phyloP scores from a whole-genome alignment of 2,797 vertebrate genomes.

The Sebastes nivosus region DNA sequence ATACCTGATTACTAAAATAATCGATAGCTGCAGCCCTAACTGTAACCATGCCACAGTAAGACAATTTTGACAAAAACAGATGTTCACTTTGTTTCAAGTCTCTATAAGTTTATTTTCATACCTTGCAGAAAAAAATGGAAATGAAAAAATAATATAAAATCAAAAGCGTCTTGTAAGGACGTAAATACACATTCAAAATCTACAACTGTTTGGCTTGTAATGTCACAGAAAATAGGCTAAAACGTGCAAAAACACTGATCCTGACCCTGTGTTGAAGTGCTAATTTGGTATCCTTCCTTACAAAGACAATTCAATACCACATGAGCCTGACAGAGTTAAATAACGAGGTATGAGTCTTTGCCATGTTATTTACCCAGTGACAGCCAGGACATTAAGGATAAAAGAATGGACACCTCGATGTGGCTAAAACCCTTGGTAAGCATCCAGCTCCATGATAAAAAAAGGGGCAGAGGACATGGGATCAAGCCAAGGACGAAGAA shows the following conservation, averaged over 20 bases:
- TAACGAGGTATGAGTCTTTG: not conserved
- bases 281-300: not conserved
- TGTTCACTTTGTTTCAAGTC: not conserved
- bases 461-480: constrained; percentile 19
- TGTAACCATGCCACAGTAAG: not conserved
- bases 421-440: constrained; percentile 28
- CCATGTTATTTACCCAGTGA: not conserved
- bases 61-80: not conserved
- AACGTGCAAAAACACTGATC: not conserved
- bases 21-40: too few relatives aligned
- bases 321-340: not conserved
- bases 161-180: too few relatives aligned
- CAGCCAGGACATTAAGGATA: constrained; percentile 6
- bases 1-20: too few relatives aligned
- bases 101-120: not conserved
- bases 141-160: too few relatives aligned
- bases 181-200: too few relatives aligned
- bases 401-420: constrained; percentile 4
- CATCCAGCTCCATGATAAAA: constrained; percentile 24
- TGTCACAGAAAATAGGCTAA: not conserved
- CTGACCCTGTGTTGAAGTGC: not conserved
- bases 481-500: constrained; percentile 38
- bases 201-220: not conserved
- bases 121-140: not conserved
- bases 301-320: not conserved